Evolutionary conservation across 2,113 vertebrate genomes (phyloP).

Genomic region (Pavo muticus): DNA sequence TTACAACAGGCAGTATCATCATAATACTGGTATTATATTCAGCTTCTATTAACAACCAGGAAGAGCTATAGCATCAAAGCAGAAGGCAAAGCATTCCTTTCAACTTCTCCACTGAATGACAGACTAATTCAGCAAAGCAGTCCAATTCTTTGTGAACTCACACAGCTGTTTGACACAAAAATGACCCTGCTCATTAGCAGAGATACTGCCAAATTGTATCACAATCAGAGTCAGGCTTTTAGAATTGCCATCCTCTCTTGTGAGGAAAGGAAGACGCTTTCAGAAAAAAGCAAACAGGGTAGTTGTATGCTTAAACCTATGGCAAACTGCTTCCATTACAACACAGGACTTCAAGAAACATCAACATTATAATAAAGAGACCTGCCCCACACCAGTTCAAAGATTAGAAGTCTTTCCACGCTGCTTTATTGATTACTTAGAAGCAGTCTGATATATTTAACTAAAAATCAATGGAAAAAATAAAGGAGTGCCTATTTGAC

Average conservation of each 20-base stretch:
- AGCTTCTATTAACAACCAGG: background rate
- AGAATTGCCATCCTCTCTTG: background rate
- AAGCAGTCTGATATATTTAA: conserved; percentile 32
- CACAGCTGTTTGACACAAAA: background rate
- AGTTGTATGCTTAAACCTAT: background rate
- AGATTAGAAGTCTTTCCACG: background rate
- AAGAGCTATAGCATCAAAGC: background rate
- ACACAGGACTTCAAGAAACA: background rate
- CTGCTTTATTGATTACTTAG: conserved; percentile 48
- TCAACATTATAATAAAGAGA: background rate
- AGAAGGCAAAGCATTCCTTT: background rate
- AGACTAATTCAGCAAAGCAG: background rate
- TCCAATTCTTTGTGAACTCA: background rate
- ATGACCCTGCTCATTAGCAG: background rate
- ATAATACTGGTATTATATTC: background rate
- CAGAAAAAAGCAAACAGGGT: background rate
- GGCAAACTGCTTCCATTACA: background rate
- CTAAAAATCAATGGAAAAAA: conserved; percentile 55
- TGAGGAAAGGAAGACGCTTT: background rate
- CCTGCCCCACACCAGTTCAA: background rate
- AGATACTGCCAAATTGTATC: background rate
- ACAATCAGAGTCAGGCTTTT: background rate
- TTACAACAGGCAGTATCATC: background rate
- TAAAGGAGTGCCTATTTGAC: conserved; percentile 48
- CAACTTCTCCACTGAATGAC: background rate